Evolutionary conservation across 2,888 invertebrate species (phyloP), one percentile per base, ranked within the genome.

Genomic region (Troides oblongomaculatus): DNA sequence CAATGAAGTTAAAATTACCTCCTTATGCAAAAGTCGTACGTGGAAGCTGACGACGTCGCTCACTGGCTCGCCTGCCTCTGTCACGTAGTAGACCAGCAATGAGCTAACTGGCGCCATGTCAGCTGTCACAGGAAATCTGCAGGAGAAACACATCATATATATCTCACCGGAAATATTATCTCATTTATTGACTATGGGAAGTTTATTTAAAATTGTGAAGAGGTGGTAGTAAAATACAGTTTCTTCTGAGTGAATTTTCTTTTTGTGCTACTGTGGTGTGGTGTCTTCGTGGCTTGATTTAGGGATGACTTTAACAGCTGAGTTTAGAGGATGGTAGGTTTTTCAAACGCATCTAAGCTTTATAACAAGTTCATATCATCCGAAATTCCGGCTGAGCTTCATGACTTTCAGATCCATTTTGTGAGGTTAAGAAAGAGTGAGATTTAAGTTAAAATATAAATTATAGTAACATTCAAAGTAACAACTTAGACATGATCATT

Each of bases 101-200:
- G 95, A 94, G 81, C 95, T 95, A 71, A 94, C 93, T 1, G 95
- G 95, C 0, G 95, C 95, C 95, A 95, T 95, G 74, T 94, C 94
- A 25, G 95, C 93, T 71, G 94, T 92, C 69, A 95, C 94, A 0
- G 93, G 93, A 83, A 95, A 95, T 80, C 95, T 95, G 90, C 1
- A 53, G 43, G 46, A 71, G 65, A 53, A 58, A 21, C 59, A 59
- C 57, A 23, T 57, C 46, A 50, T 43, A 39, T 50, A 68, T 57
- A 62, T 62, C 46, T 59, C 8, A 50, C 39, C 39, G 63, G 60
- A 56, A 64, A 18, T 2, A 50, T 30, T 36, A 21, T 30, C 63
- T 43, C 66, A 39, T 63, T 63, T 59, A 63, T 56, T 57, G 21
- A 57, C 57, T 21, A 21, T 50, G 18, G 5, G 0, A 50, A 8